phyloP scores from a whole-genome alignment of 2,113 vertebrate genomes.

The Nibea coibor region DNA sequence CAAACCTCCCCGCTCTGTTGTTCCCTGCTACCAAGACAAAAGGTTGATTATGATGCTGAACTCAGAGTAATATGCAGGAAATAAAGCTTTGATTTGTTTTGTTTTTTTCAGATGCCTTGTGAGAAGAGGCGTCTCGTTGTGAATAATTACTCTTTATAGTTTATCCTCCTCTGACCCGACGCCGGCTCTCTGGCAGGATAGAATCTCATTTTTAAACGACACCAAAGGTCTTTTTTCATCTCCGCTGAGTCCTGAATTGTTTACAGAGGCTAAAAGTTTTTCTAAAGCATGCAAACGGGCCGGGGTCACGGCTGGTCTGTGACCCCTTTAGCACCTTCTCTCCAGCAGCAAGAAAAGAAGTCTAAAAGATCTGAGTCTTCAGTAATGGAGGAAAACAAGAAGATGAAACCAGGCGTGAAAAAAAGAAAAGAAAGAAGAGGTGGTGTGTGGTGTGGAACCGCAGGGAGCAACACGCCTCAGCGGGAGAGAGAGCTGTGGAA shows the following conservation, averaged over 20 bases:
- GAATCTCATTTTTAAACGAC: constrained; percentile 25
- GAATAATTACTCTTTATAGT: constrained; percentile 1
- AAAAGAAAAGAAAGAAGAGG: neutral
- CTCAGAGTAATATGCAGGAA: neutral
- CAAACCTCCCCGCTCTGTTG: neutral
- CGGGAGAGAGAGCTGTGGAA: constrained; percentile 23
- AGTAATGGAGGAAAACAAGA: constrained; percentile 39
- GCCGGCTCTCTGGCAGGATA: neutral
- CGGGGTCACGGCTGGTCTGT: constrained; percentile 38
- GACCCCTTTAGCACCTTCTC: constrained; percentile 57
- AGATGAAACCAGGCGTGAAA: constrained; percentile 43
- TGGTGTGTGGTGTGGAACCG: constrained; percentile 15
- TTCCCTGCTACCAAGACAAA: neutral
- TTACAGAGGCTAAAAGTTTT: constrained; percentile 61
- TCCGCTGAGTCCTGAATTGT: constrained; percentile 44
- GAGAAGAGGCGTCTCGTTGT: neutral
- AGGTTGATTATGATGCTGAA: neutral
- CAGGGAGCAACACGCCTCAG: constrained; percentile 44
- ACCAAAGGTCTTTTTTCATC: constrained; percentile 16
- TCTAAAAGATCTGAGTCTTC: constrained; percentile 28
- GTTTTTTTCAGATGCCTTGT: neutral
- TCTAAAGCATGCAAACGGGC: constrained; percentile 19
- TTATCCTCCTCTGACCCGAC: constrained; percentile 23
- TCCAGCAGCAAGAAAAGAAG: constrained; percentile 1
- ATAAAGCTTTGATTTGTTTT: neutral